Conservation (phyloP, 2,113 vertebrate genomes). For the Thymallus thymallus region DNA sequence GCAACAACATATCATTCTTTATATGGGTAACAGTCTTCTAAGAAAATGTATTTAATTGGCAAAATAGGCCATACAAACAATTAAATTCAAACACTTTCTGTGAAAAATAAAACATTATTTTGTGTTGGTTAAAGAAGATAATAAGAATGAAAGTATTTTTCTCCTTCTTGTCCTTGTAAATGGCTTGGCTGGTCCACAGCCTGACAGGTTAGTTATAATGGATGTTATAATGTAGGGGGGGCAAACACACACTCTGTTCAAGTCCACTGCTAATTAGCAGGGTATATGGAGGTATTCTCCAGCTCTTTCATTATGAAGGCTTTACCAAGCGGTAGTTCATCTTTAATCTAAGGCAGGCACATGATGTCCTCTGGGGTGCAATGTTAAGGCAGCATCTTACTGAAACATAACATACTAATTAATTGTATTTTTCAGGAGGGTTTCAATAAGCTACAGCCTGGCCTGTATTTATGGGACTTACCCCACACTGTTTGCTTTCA, state of each 20-base stretch:
- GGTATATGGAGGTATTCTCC: conserved; percentile 46
- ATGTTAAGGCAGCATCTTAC: conserved; percentile 61
- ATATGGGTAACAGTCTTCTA: not conserved
- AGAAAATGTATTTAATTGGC: conserved; percentile 36
- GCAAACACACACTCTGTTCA: conserved; percentile 43
- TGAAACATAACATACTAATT: conserved; percentile 76
- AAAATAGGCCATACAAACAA: conserved; percentile 33
- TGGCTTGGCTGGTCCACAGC: conserved; percentile 41
- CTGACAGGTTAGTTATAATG: conserved; percentile 63
- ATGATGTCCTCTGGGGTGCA: conserved; percentile 56
- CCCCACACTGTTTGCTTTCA: conserved; percentile 78
- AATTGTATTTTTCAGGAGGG: conserved; percentile 74
- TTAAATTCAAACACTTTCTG: conserved; percentile 35
- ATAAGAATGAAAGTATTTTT: not conserved
- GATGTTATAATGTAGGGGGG: conserved; percentile 56
- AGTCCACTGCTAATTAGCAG: conserved; percentile 59
- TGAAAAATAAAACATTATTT: not conserved
- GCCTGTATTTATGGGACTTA: conserved; percentile 80
- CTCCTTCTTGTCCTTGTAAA: conserved; percentile 20
- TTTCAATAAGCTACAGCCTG: conserved; percentile 72
- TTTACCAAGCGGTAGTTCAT: conserved; percentile 50
- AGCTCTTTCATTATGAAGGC: conserved; percentile 46
- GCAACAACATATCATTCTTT: not conserved
- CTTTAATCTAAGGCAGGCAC: conserved; percentile 45
- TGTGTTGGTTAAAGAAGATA: conserved; percentile 11